Percentiles rank a stretch among this genome's conserved stretches.
Evolutionary conservation across 2,797 vertebrate species (phyloP).

Genomic region (Gobio occitaniae): DNA sequence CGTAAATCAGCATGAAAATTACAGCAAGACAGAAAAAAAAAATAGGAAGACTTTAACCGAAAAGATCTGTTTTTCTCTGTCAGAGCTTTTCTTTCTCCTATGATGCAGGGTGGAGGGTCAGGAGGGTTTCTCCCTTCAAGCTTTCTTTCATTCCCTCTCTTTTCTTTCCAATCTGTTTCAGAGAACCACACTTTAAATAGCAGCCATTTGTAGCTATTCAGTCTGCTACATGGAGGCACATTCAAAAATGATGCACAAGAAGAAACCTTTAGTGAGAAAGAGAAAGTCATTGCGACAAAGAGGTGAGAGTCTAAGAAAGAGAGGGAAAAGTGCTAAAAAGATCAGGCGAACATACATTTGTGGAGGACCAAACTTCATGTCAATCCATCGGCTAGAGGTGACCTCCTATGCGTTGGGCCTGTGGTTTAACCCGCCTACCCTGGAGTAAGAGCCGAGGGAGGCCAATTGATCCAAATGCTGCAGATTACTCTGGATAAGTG

Average conservation of each 20-base stretch:
- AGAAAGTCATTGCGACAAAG: conserved; percentile 12
- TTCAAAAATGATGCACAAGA: conserved; percentile 5
- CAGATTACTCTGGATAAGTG: conserved; percentile 67
- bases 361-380: conserved; percentile 27
- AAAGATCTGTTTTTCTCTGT: not conserved
- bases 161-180: conserved; percentile 2
- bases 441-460: conserved; percentile 18
- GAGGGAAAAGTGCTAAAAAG: conserved; percentile 18
- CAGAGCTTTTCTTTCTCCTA: conserved; percentile 17
- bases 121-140: conserved; percentile 6
- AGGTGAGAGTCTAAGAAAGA: not conserved
- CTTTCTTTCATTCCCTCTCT: conserved; percentile 16
- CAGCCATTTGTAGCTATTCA: conserved; percentile 52
- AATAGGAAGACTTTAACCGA: conserved; percentile 2
- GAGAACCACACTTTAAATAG: conserved; percentile 41
- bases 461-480: conserved; percentile 54
- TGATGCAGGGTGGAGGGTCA: conserved; percentile 9
- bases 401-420: conserved; percentile 10
- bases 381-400: conserved; percentile 45
- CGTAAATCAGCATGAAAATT: conserved; percentile 26
- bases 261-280: not conserved
- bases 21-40: not conserved
- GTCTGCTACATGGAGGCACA: conserved; percentile 25
- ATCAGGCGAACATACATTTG: not conserved
- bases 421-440: conserved; percentile 24